These are phyloP conservation scores for Bettongia penicillata DNA, from an alignment of 2,113 vertebrate genomes.

Conservation along the genomic window DNA sequence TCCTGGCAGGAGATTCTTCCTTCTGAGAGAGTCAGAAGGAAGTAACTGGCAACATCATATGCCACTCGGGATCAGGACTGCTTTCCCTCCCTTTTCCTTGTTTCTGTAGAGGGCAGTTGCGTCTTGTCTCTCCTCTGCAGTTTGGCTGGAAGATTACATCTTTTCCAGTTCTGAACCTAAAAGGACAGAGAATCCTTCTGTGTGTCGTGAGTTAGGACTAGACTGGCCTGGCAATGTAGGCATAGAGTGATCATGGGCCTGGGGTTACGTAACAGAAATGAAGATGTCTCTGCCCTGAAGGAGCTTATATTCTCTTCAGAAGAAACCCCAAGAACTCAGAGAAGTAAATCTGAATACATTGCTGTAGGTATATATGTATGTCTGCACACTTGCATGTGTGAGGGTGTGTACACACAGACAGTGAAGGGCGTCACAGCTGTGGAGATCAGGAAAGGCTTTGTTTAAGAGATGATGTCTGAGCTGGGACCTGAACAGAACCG, in stretches of 20 bases:
- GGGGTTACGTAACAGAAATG: not conserved
- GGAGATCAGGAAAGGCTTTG: not conserved
- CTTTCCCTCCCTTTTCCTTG: not conserved
- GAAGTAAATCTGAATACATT: too few species aligned
- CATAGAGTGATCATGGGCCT: not conserved
- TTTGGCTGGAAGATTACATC: not conserved
- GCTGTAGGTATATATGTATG: not conserved
- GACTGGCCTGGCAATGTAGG: not conserved
- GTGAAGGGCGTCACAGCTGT: not conserved
- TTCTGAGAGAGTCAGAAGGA: too few species aligned
- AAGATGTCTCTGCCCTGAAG: not conserved
- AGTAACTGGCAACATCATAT: too few species aligned
- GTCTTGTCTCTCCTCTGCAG: not conserved
- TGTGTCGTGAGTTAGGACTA: not conserved
- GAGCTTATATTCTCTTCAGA: not conserved
- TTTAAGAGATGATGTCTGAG: not conserved
- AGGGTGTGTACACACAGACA: not conserved
- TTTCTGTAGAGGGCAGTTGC: not conserved
- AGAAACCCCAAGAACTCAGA: too few species aligned
- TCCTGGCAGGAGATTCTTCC: not conserved
- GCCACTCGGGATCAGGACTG: not conserved
- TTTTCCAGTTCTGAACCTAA: not conserved
- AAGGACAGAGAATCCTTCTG: not conserved
- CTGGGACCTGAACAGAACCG: not conserved
- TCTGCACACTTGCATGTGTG: too few species aligned